phyloP scores from a whole-genome alignment of 2,113 vertebrate species.

The Tachuris rubrigastra region DNA sequence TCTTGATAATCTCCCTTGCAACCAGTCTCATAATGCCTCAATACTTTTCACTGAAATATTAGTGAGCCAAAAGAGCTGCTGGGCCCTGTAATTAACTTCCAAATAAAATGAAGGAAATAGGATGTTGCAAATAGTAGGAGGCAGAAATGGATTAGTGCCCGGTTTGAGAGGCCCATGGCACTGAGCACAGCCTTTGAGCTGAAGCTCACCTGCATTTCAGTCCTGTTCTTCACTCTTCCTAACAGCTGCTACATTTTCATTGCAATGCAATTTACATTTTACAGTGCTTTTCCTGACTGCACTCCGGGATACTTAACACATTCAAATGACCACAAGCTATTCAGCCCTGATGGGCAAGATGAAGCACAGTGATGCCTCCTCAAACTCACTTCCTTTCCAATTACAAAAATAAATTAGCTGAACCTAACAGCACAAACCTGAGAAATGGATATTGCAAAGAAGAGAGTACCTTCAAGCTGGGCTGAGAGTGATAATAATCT shows the following conservation, averaged over 20 bases:
- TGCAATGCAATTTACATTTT: conserved; percentile 50
- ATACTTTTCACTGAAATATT: conserved; percentile 68
- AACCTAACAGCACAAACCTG: conserved; percentile 46
- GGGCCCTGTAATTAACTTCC: conserved; percentile 71
- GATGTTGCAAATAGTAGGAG: conserved; percentile 26
- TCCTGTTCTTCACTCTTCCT: not conserved
- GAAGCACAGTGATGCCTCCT: conserved; percentile 46
- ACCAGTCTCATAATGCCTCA: conserved; percentile 69
- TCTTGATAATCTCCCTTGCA: conserved; percentile 73
- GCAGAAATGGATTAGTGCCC: not conserved
- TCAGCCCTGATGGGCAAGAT: conserved; percentile 59
- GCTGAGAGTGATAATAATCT: conserved; percentile 61
- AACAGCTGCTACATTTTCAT: conserved; percentile 22
- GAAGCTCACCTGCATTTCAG: not conserved
- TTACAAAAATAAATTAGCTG: conserved; percentile 65
- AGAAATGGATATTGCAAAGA: conserved; percentile 53
- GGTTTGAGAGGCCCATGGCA: not conserved
- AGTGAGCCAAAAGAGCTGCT: conserved; percentile 66
- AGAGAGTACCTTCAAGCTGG: conserved; percentile 56
- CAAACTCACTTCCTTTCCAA: conserved; percentile 57
- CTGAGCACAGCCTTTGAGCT: not conserved
- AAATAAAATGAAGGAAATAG: conserved; percentile 66
- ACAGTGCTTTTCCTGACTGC: conserved; percentile 19
- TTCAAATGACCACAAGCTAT: conserved; percentile 60
- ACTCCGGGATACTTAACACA: conserved; percentile 37